These are phyloP conservation scores for Ichneumoninae sp. DNA, from an alignment of 2,888 invertebrate species.

Conservation along the genomic window DNA sequence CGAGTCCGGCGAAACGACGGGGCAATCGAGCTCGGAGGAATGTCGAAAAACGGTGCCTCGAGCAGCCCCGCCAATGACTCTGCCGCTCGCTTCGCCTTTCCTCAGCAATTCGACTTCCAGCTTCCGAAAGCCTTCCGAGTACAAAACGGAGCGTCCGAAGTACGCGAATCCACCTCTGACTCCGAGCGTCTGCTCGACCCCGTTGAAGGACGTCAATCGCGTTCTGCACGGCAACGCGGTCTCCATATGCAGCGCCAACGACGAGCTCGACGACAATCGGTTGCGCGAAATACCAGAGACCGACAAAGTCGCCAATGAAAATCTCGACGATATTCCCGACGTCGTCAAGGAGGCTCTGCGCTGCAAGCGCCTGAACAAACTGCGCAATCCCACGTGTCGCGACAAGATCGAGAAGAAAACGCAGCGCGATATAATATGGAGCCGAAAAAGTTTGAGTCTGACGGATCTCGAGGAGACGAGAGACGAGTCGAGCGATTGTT, in stretches of 20 bases:
- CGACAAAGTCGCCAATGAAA: constrained; percentile 64
- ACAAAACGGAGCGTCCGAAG: constrained; percentile 73
- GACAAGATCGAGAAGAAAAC: constrained; percentile 69
- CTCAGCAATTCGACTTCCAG: constrained; percentile 67
- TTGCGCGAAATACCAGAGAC: constrained; percentile 56
- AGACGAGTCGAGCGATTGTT: constrained; percentile 86
- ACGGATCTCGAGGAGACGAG: constrained; percentile 88
- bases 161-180: constrained; percentile 88
- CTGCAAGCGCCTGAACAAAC: constrained; percentile 82
- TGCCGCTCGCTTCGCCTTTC: constrained; percentile 64
- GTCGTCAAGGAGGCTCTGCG: constrained; percentile 84
- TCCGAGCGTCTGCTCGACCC: constrained; percentile 92
- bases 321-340: constrained; percentile 82
- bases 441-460: constrained; percentile 86
- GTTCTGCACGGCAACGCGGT: constrained; percentile 90
- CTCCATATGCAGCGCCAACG: constrained; percentile 89
- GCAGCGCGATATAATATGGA: constrained; percentile 71
- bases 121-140: constrained; percentile 72
- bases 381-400: constrained; percentile 73
- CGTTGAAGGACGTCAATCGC: constrained; percentile 90
- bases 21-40: constrained; percentile 41
- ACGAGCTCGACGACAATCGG: constrained; percentile 74
- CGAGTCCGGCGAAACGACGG: constrained; percentile 76
- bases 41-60: constrained; percentile 18
- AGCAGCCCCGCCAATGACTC: constrained; percentile 66